Evolutionary conservation across 2,113 vertebrate genomes (phyloP), one percentile per base, ranked within the genome.

Genomic region (Strigops habroptila): DNA sequence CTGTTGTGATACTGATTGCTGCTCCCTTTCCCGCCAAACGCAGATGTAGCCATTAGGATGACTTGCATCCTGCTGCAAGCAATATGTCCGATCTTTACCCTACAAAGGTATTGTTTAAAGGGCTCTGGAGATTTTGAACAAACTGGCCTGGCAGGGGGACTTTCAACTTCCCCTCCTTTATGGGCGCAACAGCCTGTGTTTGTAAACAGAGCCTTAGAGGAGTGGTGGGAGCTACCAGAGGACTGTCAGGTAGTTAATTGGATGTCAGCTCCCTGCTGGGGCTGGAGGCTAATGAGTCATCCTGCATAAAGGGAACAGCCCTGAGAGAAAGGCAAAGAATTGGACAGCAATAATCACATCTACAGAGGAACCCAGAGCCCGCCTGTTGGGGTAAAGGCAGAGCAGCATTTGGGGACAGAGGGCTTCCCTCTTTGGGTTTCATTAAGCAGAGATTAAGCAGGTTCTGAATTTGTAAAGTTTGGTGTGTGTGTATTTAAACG

Each of bases 121-220:
- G 91, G 88, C 95, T 95, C 97, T 95, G 95, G 90, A 88, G 94
- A 57, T 88, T 97, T 92, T 94, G 96, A 97, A 97, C 97, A 98
- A 98, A 98, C 96, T 96, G 92, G 84, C 98, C 82, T 97, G 95
- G 98, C 97, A 96, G 98, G 98, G 88, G 94, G 53, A 97, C 89
- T 98, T 93, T 93, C 95, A 97, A 73, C 97, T 96, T 97, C 31
- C 88, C 91, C 88, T 96, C 84, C 90, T 90, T 95, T 95, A 96
- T 85, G 97, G 95, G 86, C 33, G 55, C 97, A 96, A 95, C 97
- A 97, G 98, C 86, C 98, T 95, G 97, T 98, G 98, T 98, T 98
- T 98, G 98, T 98, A 98, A 98, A 98, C 98, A 98, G 94, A 98
- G 95, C 95, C 95, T 96, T 96, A 93, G 91, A 97, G 96, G 97